Base-by-base conservation (phyloP, 35 echinoderm and acorn worm species). In the Hemicentrotus pulcherrimus region DNA sequence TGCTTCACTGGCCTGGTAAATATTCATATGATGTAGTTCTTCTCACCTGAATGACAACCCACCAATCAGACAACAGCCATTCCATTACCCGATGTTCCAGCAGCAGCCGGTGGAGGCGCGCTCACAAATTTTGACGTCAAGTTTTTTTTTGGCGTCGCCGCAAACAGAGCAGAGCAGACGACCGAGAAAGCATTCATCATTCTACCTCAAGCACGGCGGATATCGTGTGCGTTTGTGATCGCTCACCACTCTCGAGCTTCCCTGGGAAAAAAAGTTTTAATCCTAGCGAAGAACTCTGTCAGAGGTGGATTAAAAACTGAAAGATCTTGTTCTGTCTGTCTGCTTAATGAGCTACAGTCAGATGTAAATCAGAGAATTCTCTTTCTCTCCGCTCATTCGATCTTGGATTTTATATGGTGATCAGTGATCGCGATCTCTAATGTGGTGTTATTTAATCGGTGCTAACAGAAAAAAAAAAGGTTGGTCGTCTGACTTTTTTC, bases 201-300 rank as follows among this genome's bases (percentile, higher is more conserved):
- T 78, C 65, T 78, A 78, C 65, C 65, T 78, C 65, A 78, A 14
- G 0, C 19, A 18, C 65, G 65, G 65, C 28, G 19, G 65, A 78
- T 78, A 78, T 78, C 19, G 22, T 78, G 65, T 22, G 65, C 65
- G 65, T 78, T 78, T 78, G 65, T 28, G 65, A 78, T 78, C 65
- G 65, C 19, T 28, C 28, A n/a, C 65, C 65, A 30, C 65, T 78
- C 22, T 78, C 65, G 11, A 19, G 24, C 65, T n/a, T 78, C 1
- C 22, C 65, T 78, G 65, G 61, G 65, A 78, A 78, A 78, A 71
- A 78, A 78, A 78, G 65, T 78, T 78, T 78, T 78, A 78, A 78
- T 78, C 65, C 65, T 78, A 28, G 65, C 28, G 65, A 78, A 7
- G 19, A n/a, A 78, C 22, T 78, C 19, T 78, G 28, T 22, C 65